phyloP scores from a whole-genome alignment of 2,113 vertebrate genomes.

The Phaethornis superciliosus region DNA sequence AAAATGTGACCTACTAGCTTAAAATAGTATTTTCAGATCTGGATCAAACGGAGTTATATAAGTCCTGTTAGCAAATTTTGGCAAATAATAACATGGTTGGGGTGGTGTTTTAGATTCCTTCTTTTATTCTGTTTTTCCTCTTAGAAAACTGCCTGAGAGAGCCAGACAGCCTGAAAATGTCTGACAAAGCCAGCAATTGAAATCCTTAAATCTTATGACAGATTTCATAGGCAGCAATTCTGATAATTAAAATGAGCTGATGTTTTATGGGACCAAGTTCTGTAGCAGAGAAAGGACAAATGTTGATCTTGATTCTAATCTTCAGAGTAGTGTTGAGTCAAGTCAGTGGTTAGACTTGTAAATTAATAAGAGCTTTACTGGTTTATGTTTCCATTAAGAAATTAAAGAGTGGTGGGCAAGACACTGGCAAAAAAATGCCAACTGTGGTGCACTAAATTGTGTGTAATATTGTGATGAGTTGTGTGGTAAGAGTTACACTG shows the following conservation, averaged over 20 bases:
- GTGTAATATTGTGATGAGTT: neutral
- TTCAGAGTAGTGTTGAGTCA: neutral
- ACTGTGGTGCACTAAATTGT: neutral
- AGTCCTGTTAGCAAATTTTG: neutral
- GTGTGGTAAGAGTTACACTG: neutral
- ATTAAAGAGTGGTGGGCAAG: neutral
- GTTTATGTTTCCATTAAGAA: neutral
- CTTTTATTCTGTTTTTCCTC: neutral
- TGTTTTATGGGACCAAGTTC: neutral
- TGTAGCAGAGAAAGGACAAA: neutral
- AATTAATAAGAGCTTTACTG: neutral
- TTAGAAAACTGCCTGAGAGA: slow-evolving; percentile 26
- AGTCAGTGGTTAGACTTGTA: neutral
- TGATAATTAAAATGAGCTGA: neutral
- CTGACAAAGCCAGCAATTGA: neutral
- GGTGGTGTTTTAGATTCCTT: neutral
- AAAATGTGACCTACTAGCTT: slow-evolving; percentile 40
- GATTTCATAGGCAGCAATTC: neutral
- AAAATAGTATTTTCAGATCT: slow-evolving; percentile 12
- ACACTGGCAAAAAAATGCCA: neutral
- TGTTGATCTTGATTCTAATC: neutral
- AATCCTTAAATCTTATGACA: neutral
- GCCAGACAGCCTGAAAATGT: neutral
- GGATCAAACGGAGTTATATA: slow-evolving; percentile 1
- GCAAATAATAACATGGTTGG: neutral